Evolutionary conservation across 2,113 vertebrate genomes (phyloP), one percentile per base, ranked within the genome.

Genomic region (Callorhinus ursinus): DNA sequence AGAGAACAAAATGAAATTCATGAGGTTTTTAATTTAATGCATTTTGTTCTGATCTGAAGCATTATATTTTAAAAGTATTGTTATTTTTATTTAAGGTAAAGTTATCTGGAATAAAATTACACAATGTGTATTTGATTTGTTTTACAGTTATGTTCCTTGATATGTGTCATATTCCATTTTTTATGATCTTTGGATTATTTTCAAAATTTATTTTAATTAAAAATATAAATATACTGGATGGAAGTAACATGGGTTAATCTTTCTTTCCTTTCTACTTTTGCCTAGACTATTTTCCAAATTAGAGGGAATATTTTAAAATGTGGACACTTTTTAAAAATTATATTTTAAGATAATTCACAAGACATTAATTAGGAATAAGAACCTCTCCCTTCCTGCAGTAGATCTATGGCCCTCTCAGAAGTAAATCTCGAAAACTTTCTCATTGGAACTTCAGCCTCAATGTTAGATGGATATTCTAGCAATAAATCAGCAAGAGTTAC

Each of bases 261-360:
- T 96, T 76, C 51, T 19, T 79, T 89, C 28, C 1, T 69, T 85
- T 71, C n/a, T 87, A 72, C 6, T 1, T 87, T 93, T 91, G 8
- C 21, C 42, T 88, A 76, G 49, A 76, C n/a, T 88, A 76, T 63
- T 81, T 88, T 59, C 12, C 55, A 97, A 95, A 55, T 76, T 65
- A 82, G 59, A 81, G 69, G 7, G 81, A 59, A 67, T 82, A 65
- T 67, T 94, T 82, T 21, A 36, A 95, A 91, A 33, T 76, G 15
- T 80, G 19, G 4, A 81, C 14, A 46, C 12, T 76, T 69, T 95
- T 74, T 19, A 86, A 85, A 59, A 21, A 11, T 72, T 57, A 39
- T 21, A 65, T 82, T 72, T 91, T 67, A 46, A 92, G 90, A 85
- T 61, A 33, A 91, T 16, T 90, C 55, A 55, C 15, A 93, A 96